Percentiles rank a stretch among this genome's conserved stretches.
phyloP scores from a whole-genome alignment of 2,797 vertebrate genomes.

The Threskiornis aethiopicus region DNA sequence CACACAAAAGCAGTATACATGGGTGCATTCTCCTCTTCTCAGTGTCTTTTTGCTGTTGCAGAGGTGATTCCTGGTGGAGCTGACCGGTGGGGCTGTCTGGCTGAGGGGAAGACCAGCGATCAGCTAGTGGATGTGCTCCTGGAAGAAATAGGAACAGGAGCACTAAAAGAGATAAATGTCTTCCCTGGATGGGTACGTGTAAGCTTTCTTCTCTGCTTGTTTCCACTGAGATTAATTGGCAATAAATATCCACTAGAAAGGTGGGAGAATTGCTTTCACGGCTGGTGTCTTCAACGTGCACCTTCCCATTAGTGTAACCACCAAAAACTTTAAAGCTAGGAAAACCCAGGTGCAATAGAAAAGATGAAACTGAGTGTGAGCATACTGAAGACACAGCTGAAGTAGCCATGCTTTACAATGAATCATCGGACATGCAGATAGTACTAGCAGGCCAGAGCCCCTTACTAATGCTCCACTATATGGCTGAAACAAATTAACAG shows the following conservation, averaged over 20 bases:
- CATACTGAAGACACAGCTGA: not conserved
- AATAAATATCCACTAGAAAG: not conserved
- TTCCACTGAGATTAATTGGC: not conserved
- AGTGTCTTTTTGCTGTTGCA: not conserved
- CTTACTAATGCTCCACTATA: not conserved
- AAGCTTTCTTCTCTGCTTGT: not conserved
- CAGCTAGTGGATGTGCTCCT: constrained; percentile 75
- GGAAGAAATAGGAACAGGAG: constrained; percentile 69
- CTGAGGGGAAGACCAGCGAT: constrained; percentile 73
- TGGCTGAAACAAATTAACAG: not conserved
- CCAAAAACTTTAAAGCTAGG: not conserved
- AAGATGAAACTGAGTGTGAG: not conserved
- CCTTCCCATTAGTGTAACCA: not conserved
- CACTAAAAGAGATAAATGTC: constrained; percentile 62
- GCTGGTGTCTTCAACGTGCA: not conserved
- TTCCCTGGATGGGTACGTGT: constrained; percentile 71
- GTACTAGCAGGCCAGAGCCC: not conserved
- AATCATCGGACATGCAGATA: not conserved
- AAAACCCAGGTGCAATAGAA: not conserved
- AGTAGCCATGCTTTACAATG: not conserved
- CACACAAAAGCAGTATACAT: not conserved
- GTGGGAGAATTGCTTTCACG: not conserved
- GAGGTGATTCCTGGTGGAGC: constrained; percentile 61
- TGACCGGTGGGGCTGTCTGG: constrained; percentile 65
- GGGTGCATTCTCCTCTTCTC: not conserved